Evolutionary conservation across 1,140 invertebrate species (phyloP).

Genomic region (Lethrus apterus): DNA sequence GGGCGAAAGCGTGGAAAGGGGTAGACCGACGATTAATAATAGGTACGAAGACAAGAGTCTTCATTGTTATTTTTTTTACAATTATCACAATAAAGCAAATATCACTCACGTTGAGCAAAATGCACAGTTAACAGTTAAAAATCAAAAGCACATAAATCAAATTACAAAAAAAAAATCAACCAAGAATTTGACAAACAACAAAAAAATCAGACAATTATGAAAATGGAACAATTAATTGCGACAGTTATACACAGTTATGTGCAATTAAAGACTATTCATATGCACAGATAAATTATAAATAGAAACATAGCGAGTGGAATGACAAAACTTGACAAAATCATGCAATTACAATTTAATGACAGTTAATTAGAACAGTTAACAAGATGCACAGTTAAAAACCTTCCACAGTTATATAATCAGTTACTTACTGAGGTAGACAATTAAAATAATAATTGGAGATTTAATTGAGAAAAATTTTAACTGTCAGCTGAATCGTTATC

Average conservation of each 20-base stretch:
- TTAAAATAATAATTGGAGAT: no score
- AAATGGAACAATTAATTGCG: background rate
- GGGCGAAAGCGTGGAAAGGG: conserved; percentile 35
- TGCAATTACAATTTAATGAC: no score
- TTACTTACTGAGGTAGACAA: no score
- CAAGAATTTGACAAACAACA: background rate
- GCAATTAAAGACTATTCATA: no score
- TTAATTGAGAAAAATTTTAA: no score
- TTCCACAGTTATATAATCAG: no score
- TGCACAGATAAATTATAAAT: no score
- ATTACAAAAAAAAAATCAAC: background rate
- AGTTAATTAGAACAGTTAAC: no score
- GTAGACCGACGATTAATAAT: conserved; percentile 19
- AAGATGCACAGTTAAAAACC: no score
- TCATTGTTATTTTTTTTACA: background rate
- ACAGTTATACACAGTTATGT: background rate
- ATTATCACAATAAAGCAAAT: background rate
- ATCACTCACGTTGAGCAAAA: background rate
- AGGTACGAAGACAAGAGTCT: conserved; percentile 11
- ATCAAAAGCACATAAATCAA: background rate
- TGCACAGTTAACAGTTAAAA: background rate
- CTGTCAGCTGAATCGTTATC: no score
- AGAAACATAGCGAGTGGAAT: no score
- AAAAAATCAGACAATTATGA: background rate
- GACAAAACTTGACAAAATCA: no score